Percentiles rank a stretch among this genome's conserved stretches.
These are phyloP conservation scores for Itoplectis maculator DNA, from an alignment of 2,888 invertebrate species.

Conservation along the genomic window DNA sequence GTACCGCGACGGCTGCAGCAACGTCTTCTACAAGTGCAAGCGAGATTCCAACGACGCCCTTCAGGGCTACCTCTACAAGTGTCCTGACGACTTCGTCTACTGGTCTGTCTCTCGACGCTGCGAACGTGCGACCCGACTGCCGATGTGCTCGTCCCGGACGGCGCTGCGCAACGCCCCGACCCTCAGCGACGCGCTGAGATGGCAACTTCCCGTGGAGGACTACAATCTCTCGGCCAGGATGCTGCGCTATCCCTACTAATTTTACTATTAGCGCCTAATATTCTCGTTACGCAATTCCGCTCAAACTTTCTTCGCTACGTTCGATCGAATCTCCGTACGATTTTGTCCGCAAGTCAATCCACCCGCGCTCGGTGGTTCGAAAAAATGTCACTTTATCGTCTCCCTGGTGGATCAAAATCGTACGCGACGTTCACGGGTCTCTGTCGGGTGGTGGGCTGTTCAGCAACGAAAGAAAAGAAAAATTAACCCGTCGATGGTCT, in stretches of 20 bases:
- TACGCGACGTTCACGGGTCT: conserved; percentile 60
- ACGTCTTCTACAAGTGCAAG: conserved; percentile 90
- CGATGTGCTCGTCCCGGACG: conserved; percentile 85
- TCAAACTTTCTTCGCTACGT: conserved; percentile 29
- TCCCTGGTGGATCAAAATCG: conserved; percentile 58
- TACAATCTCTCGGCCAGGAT: conserved; percentile 77
- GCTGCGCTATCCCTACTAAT: conserved; percentile 67
- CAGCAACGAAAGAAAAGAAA: conserved; percentile 28
- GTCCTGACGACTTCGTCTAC: conserved; percentile 91
- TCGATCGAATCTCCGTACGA: conserved; percentile 72
- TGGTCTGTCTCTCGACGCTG: conserved; percentile 92
- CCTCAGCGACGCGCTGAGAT: conserved; percentile 71
- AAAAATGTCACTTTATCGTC: too few species aligned
- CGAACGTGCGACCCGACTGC: conserved; percentile 88
- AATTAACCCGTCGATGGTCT: conserved; percentile 14
- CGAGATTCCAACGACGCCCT: conserved; percentile 85
- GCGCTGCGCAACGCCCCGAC: conserved; percentile 71
- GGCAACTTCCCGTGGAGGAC: conserved; percentile 79
- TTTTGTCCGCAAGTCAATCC: conserved; percentile 59
- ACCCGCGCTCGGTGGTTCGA: background rate
- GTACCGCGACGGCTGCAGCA: conserved; percentile 89
- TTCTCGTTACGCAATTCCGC: background rate
- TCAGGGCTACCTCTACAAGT: conserved; percentile 90
- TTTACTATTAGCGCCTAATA: background rate
- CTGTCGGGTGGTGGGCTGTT: conserved; percentile 57